These are phyloP conservation scores for Priocnemis perturbator DNA, from an alignment of 2,888 invertebrate species.

Conservation along the genomic window DNA sequence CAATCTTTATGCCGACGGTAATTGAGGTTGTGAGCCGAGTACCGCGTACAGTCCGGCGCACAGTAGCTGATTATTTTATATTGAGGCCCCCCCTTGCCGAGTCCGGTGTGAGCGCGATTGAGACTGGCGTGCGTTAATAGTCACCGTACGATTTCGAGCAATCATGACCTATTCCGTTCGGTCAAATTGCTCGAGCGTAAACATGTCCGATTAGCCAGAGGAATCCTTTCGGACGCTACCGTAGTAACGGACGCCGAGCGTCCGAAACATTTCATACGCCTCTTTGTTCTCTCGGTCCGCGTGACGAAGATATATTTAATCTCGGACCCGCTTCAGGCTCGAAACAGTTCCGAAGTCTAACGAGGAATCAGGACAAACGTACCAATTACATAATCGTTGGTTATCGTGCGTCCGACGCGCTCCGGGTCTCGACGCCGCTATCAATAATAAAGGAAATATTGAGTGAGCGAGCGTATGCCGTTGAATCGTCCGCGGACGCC, in stretches of 20 bases:
- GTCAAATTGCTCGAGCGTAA: conserved; percentile 8
- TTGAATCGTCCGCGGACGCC: too few relatives aligned
- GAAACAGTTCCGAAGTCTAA: too few relatives aligned
- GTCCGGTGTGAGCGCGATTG: conserved; percentile 35
- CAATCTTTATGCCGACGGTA: conserved; percentile 58
- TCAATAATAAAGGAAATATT: too few relatives aligned
- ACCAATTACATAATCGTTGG: too few relatives aligned
- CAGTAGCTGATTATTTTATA: conserved; percentile 67
- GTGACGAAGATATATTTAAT: too few relatives aligned
- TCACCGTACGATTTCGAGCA: conserved; percentile 22
- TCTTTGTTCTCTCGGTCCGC: too few relatives aligned
- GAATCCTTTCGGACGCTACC: conserved; percentile 19
- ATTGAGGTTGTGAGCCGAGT: conserved; percentile 59
- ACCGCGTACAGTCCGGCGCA: conserved; percentile 36
- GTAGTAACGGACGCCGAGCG: neutral
- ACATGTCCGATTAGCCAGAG: conserved; percentile 12
- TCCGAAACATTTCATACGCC: neutral
- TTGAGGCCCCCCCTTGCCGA: conserved; percentile 43
- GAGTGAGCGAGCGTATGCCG: too few relatives aligned
- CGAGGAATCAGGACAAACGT: too few relatives aligned
- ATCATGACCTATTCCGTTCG: conserved; percentile 15
- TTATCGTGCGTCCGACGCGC: too few relatives aligned
- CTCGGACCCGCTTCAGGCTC: too few relatives aligned
- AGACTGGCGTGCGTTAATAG: conserved; percentile 18
- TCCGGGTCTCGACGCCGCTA: too few relatives aligned